phyloP scores from a whole-genome alignment of 1,140 invertebrate genomes.

The Brachionus rotundiformis region DNA sequence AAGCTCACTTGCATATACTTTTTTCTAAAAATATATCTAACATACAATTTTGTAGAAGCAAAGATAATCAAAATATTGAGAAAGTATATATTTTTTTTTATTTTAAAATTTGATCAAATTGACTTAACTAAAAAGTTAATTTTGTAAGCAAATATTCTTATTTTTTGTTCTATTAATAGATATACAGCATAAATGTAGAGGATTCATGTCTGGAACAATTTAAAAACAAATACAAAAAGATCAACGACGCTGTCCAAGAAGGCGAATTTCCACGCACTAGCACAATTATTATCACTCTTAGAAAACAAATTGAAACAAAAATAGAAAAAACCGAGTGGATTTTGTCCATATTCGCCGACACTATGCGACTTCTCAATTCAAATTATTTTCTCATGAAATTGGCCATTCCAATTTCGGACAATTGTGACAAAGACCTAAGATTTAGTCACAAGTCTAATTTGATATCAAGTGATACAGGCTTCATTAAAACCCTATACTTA shows the following conservation, averaged over 20 bases:
- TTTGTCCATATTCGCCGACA: slow-evolving; percentile 45
- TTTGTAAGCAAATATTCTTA: neutral
- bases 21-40: slow-evolving; percentile 43
- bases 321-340: slow-evolving; percentile 52
- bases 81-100: slow-evolving; percentile 28
- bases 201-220: slow-evolving; percentile 47
- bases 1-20: slow-evolving; percentile 37
- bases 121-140: neutral
- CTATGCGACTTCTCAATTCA: slow-evolving; percentile 44
- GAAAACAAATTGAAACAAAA: slow-evolving; percentile 51
- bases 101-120: too few relatives aligned
- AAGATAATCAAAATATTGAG: slow-evolving; percentile 52
- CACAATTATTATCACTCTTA: slow-evolving; percentile 36
- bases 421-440: slow-evolving; percentile 45
- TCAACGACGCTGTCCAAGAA: slow-evolving; percentile 38
- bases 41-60: slow-evolving; percentile 50
- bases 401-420: slow-evolving; percentile 48
- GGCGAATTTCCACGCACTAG: slow-evolving; percentile 51
- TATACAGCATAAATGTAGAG: slow-evolving; percentile 43
- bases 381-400: slow-evolving; percentile 52
- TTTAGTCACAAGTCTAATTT: slow-evolving; percentile 49
- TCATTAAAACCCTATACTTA: slow-evolving; percentile 47
- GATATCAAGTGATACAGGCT: slow-evolving; percentile 47
- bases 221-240: slow-evolving; percentile 47
- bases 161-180: neutral